Conservation (phyloP, 2,113 vertebrate genomes). For the Vulpes ferrilata region DNA sequence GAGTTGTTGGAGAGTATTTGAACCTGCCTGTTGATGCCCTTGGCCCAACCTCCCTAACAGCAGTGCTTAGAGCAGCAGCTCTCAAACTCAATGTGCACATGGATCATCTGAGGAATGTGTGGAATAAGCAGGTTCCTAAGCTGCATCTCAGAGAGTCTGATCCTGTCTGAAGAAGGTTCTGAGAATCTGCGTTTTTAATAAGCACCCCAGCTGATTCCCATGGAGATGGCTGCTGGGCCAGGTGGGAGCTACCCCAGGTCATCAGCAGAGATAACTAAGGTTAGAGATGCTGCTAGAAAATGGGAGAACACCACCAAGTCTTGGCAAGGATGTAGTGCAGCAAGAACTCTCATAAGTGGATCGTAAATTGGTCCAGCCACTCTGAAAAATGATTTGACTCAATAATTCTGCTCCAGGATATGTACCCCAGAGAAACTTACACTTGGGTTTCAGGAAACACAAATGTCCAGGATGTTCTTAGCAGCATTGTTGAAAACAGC, state of each 20-base stretch:
- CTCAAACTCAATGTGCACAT: background rate
- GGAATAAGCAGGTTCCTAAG: background rate
- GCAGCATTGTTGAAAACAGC: background rate
- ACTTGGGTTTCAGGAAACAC: background rate
- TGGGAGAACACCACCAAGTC: background rate
- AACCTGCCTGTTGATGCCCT: constrained; percentile 47
- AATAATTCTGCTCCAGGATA: background rate
- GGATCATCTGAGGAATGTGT: constrained; percentile 55
- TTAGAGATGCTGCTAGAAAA: background rate
- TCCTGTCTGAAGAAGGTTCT: background rate
- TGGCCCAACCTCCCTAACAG: constrained; percentile 15
- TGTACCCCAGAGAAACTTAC: constrained; percentile 6
- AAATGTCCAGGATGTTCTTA: constrained; percentile 10
- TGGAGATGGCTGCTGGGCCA: background rate
- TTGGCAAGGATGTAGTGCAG: background rate
- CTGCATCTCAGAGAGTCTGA: background rate
- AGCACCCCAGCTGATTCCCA: background rate
- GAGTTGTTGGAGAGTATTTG: background rate
- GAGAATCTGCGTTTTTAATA: constrained; percentile 1
- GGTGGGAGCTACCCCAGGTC: background rate
- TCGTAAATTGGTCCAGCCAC: background rate
- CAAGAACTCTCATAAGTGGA: background rate
- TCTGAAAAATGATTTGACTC: constrained; percentile 38
- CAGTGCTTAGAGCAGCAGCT: background rate
- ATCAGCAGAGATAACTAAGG: background rate